phyloP scores from a whole-genome alignment of 2,888 invertebrate species.

The Tenthredo scrophulariae region DNA sequence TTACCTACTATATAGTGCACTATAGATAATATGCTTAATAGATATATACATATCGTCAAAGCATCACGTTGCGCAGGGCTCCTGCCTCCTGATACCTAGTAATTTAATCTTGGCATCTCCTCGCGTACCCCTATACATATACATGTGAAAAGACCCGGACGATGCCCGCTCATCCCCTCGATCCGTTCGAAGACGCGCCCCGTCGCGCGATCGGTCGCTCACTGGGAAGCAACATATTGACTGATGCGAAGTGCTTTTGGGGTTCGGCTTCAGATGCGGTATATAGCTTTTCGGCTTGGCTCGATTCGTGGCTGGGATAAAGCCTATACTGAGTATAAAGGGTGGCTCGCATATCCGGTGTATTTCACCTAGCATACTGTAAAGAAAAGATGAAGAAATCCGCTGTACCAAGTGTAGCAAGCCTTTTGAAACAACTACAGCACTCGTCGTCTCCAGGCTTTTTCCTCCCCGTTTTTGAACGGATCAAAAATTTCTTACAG shows the following conservation, averaged over 20 bases:
- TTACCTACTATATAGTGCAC: not conserved
- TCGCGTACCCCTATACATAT: conserved; percentile 28
- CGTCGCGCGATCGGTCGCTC: conserved; percentile 49
- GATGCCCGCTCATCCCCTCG: conserved; percentile 51
- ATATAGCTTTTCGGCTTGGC: not conserved
- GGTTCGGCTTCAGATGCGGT: conserved; percentile 36
- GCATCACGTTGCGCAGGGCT: conserved; percentile 30
- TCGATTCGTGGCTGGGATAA: conserved; percentile 47
- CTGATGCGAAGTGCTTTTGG: conserved; percentile 47
- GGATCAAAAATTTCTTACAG: not conserved
- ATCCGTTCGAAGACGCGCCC: conserved; percentile 51
- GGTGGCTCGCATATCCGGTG: conserved; percentile 41
- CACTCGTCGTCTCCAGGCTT: not conserved
- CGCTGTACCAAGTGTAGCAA: not conserved
- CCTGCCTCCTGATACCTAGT: conserved; percentile 29
- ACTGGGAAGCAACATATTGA: conserved; percentile 41
- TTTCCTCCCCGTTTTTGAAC: not conserved
- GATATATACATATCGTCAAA: conserved; percentile 29
- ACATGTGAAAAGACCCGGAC: conserved; percentile 11
- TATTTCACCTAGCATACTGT: not conserved
- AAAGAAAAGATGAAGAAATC: not conserved
- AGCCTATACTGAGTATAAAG: not conserved
- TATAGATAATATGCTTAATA: conserved; percentile 6
- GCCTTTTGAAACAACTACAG: not conserved
- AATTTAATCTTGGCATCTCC: conserved; percentile 48